phyloP scores from a whole-genome alignment of 2,113 vertebrate species.

The Pomatostomus ruficeps region DNA sequence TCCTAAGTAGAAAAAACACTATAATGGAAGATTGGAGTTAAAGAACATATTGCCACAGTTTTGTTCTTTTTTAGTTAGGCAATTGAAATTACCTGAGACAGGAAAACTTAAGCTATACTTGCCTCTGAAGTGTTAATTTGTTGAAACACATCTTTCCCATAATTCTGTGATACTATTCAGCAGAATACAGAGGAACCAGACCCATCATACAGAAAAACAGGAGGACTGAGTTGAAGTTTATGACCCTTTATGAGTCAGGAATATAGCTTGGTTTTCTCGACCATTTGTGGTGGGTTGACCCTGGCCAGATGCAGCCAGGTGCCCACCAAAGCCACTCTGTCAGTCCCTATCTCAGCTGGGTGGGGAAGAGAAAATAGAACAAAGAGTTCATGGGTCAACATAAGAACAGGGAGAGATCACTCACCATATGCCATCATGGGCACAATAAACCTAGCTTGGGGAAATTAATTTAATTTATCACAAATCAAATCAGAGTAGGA shows the following conservation, averaged over 20 bases:
- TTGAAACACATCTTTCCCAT: not conserved
- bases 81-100: not conserved
- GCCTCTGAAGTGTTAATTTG: not conserved
- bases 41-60: not conserved
- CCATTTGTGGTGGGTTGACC: not conserved
- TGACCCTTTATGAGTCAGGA: not conserved
- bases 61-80: not conserved
- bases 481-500: not conserved
- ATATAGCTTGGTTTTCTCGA: not conserved
- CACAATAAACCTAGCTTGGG: not conserved
- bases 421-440: accelerated
- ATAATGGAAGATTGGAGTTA: not conserved
- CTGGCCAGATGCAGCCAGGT: not conserved
- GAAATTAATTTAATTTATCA: not conserved
- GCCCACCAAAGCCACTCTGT: not conserved
- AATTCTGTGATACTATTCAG: not conserved
- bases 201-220: not conserved
- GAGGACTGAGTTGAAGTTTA: not conserved
- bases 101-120: not conserved
- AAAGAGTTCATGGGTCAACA: not conserved
- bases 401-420: not conserved
- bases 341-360: not conserved
- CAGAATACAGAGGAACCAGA: not conserved
- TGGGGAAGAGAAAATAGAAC: not conserved
- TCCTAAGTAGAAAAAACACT: not conserved